Percentiles rank a stretch among this genome's conserved stretches.
Evolutionary conservation across 2,888 invertebrate species (phyloP).

Genomic region (Branchinecta sandiegonensis): DNA sequence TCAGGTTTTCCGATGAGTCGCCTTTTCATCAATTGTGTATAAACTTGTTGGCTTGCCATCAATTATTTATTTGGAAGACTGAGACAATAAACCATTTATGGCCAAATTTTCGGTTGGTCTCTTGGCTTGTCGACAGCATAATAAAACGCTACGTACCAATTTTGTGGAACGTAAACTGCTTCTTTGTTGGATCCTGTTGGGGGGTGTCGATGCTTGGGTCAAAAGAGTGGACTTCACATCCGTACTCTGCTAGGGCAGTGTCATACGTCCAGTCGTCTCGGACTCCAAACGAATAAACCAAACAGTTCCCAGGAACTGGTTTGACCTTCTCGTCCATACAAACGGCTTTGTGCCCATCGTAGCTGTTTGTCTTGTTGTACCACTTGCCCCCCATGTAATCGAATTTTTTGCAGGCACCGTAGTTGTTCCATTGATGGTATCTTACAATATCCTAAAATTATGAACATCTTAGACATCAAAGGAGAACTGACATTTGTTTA

Average conservation of each 20-base stretch:
- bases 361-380: too few relatives aligned
- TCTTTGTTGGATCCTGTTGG: not conserved
- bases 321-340: not conserved
- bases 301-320: conserved; percentile 11
- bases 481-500: too few relatives aligned
- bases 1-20: too few relatives aligned
- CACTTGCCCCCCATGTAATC: not conserved
- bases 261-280: not conserved
- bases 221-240: not conserved
- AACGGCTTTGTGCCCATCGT: conserved; percentile 6
- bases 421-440: conserved; percentile 6
- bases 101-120: too few relatives aligned
- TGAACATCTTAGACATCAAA: not conserved
- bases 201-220: not conserved
- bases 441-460: not conserved
- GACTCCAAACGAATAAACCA: not conserved
- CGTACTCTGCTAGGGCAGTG: not conserved
- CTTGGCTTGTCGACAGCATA: too few relatives aligned
- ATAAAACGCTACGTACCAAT: not conserved
- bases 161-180: not conserved
- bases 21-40: too few relatives aligned
- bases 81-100: too few relatives aligned
- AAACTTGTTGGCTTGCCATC: too few relatives aligned
- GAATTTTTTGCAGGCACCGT: not conserved
- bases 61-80: too few relatives aligned